A percentile compares a stretch with the other conserved stretches of the same genome.
Evolutionary conservation across 1,140 invertebrate genomes (phyloP).

Genomic region (Atopsyche davidsoni): DNA sequence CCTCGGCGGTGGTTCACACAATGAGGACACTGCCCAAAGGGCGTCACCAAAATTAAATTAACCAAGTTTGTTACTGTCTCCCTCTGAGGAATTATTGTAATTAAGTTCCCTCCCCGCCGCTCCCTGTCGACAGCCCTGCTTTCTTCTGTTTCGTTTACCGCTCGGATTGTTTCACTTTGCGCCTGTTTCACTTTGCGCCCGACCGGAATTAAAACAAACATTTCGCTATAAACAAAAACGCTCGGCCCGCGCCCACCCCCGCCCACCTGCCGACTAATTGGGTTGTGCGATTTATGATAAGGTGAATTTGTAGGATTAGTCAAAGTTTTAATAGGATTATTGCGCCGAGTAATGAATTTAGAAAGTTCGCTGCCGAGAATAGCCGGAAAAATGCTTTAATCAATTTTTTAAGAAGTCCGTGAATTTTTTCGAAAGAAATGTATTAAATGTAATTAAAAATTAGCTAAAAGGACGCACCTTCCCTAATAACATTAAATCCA

Average conservation of each 20-base stretch:
- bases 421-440: too few relatives aligned
- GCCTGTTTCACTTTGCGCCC: conserved; percentile 1
- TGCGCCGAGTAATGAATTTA: too few relatives aligned
- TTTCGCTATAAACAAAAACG: conserved; percentile 2
- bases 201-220: conserved; percentile 4
- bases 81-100: conserved; percentile 20
- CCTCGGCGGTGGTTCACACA: too few relatives aligned
- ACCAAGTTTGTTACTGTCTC: conserved; percentile 16
- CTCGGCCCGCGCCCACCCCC: neutral
- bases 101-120: conserved; percentile 21
- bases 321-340: too few relatives aligned
- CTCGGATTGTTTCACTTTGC: neutral
- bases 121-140: conserved; percentile 5
- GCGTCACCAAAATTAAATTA: conserved; percentile 28
- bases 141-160: conserved; percentile 1
- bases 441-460: too few relatives aligned
- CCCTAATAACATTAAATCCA: too few relatives aligned
- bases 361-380: too few relatives aligned
- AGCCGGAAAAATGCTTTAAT: too few relatives aligned
- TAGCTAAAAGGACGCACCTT: too few relatives aligned
- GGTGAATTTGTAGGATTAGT: too few relatives aligned
- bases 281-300: neutral
- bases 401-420: too few relatives aligned
- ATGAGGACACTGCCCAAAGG: too few relatives aligned
- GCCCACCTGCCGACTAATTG: neutral